A percentile compares a stretch with the other conserved stretches of the same genome.
Conservation (phyloP, 2,113 vertebrate genomes). For the Turdus rufiventris region DNA sequence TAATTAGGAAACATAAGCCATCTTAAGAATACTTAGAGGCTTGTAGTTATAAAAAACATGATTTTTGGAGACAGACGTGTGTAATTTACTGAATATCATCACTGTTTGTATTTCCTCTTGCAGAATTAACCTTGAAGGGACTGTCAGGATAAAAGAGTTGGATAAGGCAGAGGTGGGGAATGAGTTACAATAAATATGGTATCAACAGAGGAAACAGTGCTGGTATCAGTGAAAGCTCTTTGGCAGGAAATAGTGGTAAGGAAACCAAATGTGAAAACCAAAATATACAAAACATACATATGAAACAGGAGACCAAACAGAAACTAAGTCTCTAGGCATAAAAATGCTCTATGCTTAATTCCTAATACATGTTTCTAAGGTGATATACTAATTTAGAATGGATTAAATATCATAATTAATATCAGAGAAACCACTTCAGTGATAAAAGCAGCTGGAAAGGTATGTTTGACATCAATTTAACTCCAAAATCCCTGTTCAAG, state of each 20-base stretch:
- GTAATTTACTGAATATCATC: not conserved
- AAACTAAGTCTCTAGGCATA: not conserved
- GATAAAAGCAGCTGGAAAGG: not conserved
- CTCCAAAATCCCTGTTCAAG: not conserved
- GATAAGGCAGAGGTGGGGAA: not conserved
- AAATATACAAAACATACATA: not conserved
- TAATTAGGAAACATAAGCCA: slow-evolving; percentile 62
- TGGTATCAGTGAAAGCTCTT: not conserved
- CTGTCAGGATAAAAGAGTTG: not conserved
- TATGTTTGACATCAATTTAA: not conserved
- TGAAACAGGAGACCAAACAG: not conserved
- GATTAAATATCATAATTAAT: not conserved
- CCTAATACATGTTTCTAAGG: not conserved
- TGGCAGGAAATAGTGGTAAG: not conserved
- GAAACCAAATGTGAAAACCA: not conserved
- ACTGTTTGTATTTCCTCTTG: slow-evolving; percentile 23
- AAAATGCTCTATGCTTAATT: not conserved
- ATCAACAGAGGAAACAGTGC: not conserved
- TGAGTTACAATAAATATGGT: not conserved
- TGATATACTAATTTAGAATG: not conserved
- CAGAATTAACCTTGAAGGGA: slow-evolving; percentile 31
- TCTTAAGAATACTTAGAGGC: slow-evolving; percentile 27
- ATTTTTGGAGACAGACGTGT: slow-evolving; percentile 41
- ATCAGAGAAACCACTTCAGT: not conserved
- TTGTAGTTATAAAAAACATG: slow-evolving; percentile 11